phyloP scores from a whole-genome alignment of 92 coral and sea anemone genomes.

The Bergia puertoricense region DNA sequence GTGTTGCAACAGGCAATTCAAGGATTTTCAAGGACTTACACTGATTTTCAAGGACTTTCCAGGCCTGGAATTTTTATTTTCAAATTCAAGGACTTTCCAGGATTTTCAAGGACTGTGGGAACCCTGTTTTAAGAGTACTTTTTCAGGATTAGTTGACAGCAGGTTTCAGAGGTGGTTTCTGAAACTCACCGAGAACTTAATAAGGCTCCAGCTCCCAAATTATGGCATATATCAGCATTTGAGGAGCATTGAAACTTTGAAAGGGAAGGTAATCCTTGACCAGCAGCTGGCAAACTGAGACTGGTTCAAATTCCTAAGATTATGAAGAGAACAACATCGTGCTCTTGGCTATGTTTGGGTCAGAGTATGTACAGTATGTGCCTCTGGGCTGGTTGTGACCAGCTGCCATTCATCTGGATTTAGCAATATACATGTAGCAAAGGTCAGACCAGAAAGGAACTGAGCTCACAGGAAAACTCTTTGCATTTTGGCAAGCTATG shows the following conservation, averaged over 20 bases:
- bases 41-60: too few relatives aligned
- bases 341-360: slow-evolving; percentile 42
- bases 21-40: too few relatives aligned
- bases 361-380: slow-evolving; percentile 38
- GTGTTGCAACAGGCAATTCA: too few relatives aligned
- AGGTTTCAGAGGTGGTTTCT: slow-evolving; percentile 24
- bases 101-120: too few relatives aligned
- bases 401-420: slow-evolving; percentile 58
- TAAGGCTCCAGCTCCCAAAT: slow-evolving; percentile 13
- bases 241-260: slow-evolving; percentile 52
- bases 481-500: slow-evolving; percentile 32
- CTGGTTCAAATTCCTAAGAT: slow-evolving; percentile 60
- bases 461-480: slow-evolving; percentile 43
- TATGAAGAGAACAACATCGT: slow-evolving; percentile 43
- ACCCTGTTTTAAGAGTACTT: slow-evolving; percentile 9
- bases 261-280: slow-evolving; percentile 58
- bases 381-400: slow-evolving; percentile 53
- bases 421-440: slow-evolving; percentile 46
- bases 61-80: too few relatives aligned
- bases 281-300: slow-evolving; percentile 58
- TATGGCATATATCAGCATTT: background rate
- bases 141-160: slow-evolving; percentile 30
- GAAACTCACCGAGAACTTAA: slow-evolving; percentile 35
- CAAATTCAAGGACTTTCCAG: too few relatives aligned
- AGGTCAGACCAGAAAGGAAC: slow-evolving; percentile 40